Evolutionary conservation across 2,797 vertebrate species (phyloP).

Genomic region (Aphelocoma californica): DNA sequence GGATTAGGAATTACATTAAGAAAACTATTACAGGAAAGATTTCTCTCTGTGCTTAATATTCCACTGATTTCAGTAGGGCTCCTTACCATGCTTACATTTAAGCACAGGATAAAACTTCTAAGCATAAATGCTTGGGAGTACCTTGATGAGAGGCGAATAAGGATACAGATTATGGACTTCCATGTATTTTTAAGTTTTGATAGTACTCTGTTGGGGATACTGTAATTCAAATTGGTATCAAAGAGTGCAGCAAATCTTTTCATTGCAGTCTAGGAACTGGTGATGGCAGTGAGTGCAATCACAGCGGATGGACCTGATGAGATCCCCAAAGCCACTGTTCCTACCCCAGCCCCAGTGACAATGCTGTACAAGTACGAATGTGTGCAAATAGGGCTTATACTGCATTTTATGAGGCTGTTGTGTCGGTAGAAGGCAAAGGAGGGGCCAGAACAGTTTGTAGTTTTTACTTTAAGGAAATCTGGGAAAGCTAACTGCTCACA

Average conservation of each 20-base stretch:
- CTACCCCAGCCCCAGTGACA: neutral
- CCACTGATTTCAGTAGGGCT: constrained; percentile 5
- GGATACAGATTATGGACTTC: neutral
- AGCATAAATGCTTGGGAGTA: neutral
- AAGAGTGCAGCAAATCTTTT: neutral
- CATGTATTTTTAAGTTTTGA: neutral
- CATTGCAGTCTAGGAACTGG: neutral
- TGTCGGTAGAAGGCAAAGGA: neutral
- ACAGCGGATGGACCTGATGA: neutral
- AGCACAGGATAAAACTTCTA: neutral
- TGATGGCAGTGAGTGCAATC: neutral
- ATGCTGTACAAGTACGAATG: neutral
- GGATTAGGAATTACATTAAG: constrained; percentile 28
- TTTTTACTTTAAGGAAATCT: neutral
- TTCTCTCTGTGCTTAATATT: constrained; percentile 9
- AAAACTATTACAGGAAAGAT: neutral
- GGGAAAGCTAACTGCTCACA: neutral
- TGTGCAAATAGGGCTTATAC: neutral
- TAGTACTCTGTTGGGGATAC: neutral
- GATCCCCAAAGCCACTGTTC: neutral
- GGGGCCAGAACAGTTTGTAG: neutral
- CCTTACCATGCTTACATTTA: neutral
- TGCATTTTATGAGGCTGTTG: neutral
- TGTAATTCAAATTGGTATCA: neutral
- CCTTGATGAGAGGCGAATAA: neutral